phyloP scores from a whole-genome alignment of 2,797 vertebrate species.

The Silurus lanzhouensis region DNA sequence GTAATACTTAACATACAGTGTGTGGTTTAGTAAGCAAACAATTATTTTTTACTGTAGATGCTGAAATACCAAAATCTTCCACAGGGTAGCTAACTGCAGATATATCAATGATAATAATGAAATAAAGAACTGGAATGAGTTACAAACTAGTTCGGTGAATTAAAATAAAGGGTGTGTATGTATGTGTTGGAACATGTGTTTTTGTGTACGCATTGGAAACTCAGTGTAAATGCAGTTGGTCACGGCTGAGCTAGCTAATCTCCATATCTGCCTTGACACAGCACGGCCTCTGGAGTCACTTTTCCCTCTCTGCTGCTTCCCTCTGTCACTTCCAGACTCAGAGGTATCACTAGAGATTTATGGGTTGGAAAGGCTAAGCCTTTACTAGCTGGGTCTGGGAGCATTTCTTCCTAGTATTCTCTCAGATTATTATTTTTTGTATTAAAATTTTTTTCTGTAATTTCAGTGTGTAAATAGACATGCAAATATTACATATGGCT shows the following conservation, averaged over 20 bases:
- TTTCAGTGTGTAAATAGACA: not conserved
- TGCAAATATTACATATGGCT: not conserved
- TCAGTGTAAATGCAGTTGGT: constrained; percentile 48
- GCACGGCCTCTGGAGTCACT: constrained; percentile 72
- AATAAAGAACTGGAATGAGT: not conserved
- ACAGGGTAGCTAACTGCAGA: not conserved
- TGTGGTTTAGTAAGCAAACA: not conserved
- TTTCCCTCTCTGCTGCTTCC: constrained; percentile 62
- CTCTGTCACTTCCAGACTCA: constrained; percentile 51
- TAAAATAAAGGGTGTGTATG: constrained; percentile 2
- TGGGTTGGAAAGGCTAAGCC: not conserved
- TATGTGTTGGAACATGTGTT: constrained; percentile 6
- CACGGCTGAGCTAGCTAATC: constrained; percentile 74
- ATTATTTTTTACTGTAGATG: not conserved
- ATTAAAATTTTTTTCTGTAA: not conserved
- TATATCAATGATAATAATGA: not conserved
- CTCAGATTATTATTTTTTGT: not conserved
- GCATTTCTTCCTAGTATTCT: not conserved
- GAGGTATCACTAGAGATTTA: constrained; percentile 4
- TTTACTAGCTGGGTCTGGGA: not conserved
- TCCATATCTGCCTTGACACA: constrained; percentile 75
- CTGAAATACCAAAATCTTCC: not conserved
- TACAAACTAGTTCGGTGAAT: not conserved
- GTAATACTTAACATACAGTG: not conserved
- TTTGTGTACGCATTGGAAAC: constrained; percentile 3